Conservation (phyloP, 53 echinoderm and acorn worm species). For the Zoroaster sp. region DNA sequence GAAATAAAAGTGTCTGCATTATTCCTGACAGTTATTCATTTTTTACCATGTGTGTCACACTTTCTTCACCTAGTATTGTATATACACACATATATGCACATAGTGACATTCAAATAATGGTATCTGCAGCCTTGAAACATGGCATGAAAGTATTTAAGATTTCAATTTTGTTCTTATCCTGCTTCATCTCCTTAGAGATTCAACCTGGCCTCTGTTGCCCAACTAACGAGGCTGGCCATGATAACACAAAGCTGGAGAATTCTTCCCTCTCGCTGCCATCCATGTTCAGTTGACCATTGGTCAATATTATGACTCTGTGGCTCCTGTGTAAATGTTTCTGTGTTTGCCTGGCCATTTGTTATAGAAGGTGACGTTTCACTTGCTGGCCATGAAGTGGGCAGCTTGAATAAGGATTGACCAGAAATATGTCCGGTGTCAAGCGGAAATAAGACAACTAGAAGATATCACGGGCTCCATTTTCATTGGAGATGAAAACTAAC, state of each 20-base stretch:
- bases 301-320: conserved; percentile 16
- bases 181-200: not conserved
- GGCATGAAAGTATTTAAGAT: no score
- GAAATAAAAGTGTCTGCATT: no score
- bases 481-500: no score
- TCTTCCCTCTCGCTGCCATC: not conserved
- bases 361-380: not conserved
- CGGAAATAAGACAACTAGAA: not conserved
- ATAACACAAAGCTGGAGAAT: not conserved
- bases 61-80: no score
- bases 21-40: no score
- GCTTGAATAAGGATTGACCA: not conserved
- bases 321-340: not conserved
- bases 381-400: not conserved
- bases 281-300: not conserved
- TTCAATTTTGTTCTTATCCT: not conserved
- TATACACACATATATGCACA: not conserved
- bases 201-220: not conserved
- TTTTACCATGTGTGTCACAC: no score
- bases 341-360: conserved; percentile 22
- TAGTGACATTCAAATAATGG: not conserved
- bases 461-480: no score
- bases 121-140: not conserved
- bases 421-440: not conserved
- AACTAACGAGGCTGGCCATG: not conserved